Base-by-base conservation (phyloP, 1,140 invertebrate genomes). In the Dreissena polymorpha region DNA sequence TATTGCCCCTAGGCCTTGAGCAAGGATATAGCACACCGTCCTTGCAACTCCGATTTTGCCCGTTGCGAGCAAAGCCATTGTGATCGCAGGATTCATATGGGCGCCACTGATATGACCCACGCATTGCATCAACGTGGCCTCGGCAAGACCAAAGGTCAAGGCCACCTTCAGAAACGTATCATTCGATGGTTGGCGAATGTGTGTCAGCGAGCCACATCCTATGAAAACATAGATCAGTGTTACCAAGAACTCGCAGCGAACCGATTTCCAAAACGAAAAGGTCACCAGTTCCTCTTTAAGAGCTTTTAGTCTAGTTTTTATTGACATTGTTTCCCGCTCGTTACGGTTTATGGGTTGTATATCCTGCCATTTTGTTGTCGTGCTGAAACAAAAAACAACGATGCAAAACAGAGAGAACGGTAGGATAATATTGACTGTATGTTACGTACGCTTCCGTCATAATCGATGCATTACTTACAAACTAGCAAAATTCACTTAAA, bases 61-160 rank as follows among this genome's bases (percentile, higher is more conserved):
- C 21, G 96, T 95, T 16, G 96, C 93, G 8, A 93, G 77, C 53
- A 89, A 83, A 0, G 86, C 90, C 1, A 88, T 8, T 0, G 91
- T 91, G 55, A 93, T 89, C 14, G 92, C 91, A n/a, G 92, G 92
- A 85, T 93, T 93, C 70, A 91, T 87, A 86, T 93, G 91, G 21
- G 90, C 91, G 10, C 92, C 92, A 55, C 90, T 91, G 77, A 93
- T 88, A 82, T 91, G 87, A 16, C 85, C 85, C 50, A 92, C 87
- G 23, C 85, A 83, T 88, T 90, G 91, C 14, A 91, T 89, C 75
- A 91, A 86, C 13, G 96, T 96, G 29, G 96, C 97, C 73, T 98
- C 96, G n/a, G 95, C 94, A 16, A 99, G 94, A 67, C 97, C 97
- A 93, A 98, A 98, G 78, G 96, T 95, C 68, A 99, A 94, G 25